Evolutionary conservation across 2,888 invertebrate genomes (phyloP), one percentile per base, ranked within the genome.

Genomic region (Hemaris fuciformis): DNA sequence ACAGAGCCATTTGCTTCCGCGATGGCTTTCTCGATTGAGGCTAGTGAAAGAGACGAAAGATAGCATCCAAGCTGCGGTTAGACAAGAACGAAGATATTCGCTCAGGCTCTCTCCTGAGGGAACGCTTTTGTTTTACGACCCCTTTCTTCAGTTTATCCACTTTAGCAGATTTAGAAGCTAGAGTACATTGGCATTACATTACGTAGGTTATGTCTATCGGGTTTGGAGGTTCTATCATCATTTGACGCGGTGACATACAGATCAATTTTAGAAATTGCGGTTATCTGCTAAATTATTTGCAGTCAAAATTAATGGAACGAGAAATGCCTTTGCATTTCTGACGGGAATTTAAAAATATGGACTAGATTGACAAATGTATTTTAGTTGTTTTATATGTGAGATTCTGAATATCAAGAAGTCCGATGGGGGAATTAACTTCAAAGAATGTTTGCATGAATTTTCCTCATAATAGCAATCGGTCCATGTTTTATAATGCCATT

Each of bases 111-210:
- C 53, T 53, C 31, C 27, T 10, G 18, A 68, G 59, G 65, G 67
- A 59, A 57, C 66, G 57, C 56, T 68, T 68, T 68, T 68, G 63
- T 72, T 73, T 75, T 71, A 74, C 61, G 73, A 61, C 65, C 65
- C 60, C 66, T 61, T 74, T 70, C 67, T 65, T 67, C 67, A 66
- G 66, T 64, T 65, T 59, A 63, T 64, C 62, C 65, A 59, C 66
- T 70, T 71, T 69, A 63, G 27, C 18, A 27, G 31, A 31, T 53
- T 53, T 53, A 43, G 18, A 20, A 53, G 27, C 27, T 15, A 8
- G 2, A 53, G 23, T 48, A 6, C 27, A 25, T 25, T 23, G 7
- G 10, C 3, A 15, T 31, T 22, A 25, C 59, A 53, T 41, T 42
- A n/a, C 22, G 22, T 22, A 3, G 8, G n/a, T 41, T 10, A 10